Percentiles rank a stretch among this genome's conserved stretches.
Evolutionary conservation across 2,797 vertebrate species (phyloP).

Genomic region (Carduelis carduelis): DNA sequence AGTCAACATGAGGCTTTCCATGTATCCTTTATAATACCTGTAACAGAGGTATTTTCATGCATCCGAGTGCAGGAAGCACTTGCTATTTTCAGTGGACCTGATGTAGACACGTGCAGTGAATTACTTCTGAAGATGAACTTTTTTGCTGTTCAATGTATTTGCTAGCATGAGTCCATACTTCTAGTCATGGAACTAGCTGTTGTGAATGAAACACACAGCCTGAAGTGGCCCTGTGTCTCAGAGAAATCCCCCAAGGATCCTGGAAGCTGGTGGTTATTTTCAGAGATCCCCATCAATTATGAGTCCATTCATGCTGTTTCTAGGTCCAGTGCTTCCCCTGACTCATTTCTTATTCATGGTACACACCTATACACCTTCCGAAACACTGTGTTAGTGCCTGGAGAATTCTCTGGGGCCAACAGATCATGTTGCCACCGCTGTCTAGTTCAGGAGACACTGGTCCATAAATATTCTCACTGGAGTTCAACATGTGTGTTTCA

Average conservation of each 20-base stretch:
- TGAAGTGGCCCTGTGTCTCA: not conserved
- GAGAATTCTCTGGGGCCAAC: not conserved
- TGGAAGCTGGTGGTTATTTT: not conserved
- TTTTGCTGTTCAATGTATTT: not conserved
- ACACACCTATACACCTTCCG: not conserved
- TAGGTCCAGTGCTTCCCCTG: not conserved
- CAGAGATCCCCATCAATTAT: not conserved
- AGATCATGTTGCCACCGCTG: accelerated
- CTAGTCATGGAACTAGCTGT: not conserved
- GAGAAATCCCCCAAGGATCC: not conserved
- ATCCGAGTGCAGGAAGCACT: not conserved
- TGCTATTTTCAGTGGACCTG: accelerated
- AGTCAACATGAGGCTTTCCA: not conserved
- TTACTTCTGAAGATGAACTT: not conserved
- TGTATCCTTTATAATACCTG: not conserved
- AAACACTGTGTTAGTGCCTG: not conserved
- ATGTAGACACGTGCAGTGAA: not conserved
- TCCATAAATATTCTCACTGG: not conserved
- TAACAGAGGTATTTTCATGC: not conserved
- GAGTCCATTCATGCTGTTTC: not conserved
- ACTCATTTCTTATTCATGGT: not conserved
- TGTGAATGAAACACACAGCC: not conserved
- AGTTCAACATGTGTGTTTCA: not conserved
- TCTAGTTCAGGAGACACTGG: not conserved
- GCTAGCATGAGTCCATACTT: not conserved